Base-by-base conservation (phyloP, 2,888 invertebrate species). In the Augochlorella aurata region DNA sequence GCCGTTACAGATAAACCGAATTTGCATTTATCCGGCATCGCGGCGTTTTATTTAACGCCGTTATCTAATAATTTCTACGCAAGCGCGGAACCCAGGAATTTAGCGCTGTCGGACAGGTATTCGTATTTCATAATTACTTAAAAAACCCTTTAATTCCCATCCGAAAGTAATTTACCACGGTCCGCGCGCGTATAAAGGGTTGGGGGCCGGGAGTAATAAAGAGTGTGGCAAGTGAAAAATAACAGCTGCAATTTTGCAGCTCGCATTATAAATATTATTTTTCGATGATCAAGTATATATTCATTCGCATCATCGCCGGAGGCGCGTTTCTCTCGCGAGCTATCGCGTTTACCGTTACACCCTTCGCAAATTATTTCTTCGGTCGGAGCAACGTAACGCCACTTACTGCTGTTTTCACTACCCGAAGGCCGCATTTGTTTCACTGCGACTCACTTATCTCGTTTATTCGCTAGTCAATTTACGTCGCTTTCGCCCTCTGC, bases 31-130 rank as follows among this genome's bases (percentile, higher is more conserved):
- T 81, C 69, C 81, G 24, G 71, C 72, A 68, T 61, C 68, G 49
- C 49, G 65, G 18, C 65, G 54, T 18, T 81, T 74, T 74, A 74
- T 81, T 81, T 65, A 81, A 81, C 69, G 65, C 21, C 29, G 81
- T 81, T 81, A 70, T 81, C 81, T 69, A 81, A 81, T 81, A 74
- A 81, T 81, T 81, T 81, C 81, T 45, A 38, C 54, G 80, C 68
- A 21, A 52, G 18, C 80, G 66, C 45, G 50, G 18, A 45, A 29
- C 24, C 14, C 18, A 29, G 65, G 29, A 65, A 74, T 81, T 81
- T 81, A 81, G 50, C 24, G 71, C 38, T n/a, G 38, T 58, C 29
- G 21, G 58, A 29, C 47, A 18, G 24, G 29, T 54, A 58, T 65
- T 54, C 54, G 52, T 50, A 29, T 69, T 47, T 21, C 52, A 47